Conservation (phyloP, 92 coral and sea anemone species). For the Paragorgia papillata region DNA sequence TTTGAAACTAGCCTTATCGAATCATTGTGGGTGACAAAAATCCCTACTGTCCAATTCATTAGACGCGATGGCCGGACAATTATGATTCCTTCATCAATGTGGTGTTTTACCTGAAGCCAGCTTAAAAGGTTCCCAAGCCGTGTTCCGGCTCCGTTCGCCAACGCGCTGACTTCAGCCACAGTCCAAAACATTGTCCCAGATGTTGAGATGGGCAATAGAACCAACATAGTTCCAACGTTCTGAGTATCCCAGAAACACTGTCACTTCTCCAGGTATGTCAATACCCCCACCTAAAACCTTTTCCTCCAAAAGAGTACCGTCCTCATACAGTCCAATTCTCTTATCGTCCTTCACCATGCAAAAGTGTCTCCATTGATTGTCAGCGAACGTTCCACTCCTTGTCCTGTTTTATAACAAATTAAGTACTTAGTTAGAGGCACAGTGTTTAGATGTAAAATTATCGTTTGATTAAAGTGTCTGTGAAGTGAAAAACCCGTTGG, state of each 20-base stretch:
- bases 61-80: background rate
- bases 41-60: slow-evolving; percentile 35
- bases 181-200: slow-evolving; percentile 9
- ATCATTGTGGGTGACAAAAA: too few species aligned
- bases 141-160: slow-evolving; percentile 14
- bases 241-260: background rate
- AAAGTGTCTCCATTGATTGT: slow-evolving; percentile 13
- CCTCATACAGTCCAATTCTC: background rate
- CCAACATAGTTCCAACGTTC: background rate
- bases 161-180: background rate
- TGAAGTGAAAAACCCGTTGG: too few species aligned
- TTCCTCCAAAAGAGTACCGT: background rate
- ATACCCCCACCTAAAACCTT: background rate
- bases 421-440: too few species aligned
- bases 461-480: too few species aligned
- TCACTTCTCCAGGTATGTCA: background rate
- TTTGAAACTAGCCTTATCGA: too few species aligned
- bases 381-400: background rate
- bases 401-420: background rate
- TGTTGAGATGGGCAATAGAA: slow-evolving; percentile 14
- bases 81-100: background rate
- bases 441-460: too few species aligned
- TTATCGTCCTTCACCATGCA: background rate
- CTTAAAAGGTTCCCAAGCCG: slow-evolving; percentile 3
- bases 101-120: slow-evolving; percentile 23